A percentile compares a stretch with the other conserved stretches of the same genome.
Evolutionary conservation across 2,113 vertebrate species (phyloP).

Genomic region (Hiodon alosoides): DNA sequence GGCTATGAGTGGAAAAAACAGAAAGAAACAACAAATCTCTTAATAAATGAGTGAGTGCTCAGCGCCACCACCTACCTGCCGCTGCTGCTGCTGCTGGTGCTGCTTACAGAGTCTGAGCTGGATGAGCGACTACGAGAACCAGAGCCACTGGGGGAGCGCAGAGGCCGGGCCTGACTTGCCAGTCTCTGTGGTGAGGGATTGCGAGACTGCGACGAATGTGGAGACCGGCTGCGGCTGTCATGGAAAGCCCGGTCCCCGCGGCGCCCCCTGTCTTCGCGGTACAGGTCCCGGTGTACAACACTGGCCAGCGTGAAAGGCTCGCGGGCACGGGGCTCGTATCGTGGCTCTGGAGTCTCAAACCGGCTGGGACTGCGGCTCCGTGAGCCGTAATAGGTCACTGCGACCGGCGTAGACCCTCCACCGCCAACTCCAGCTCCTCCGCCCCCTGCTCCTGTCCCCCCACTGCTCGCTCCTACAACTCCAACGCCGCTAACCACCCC

Average conservation of each 20-base stretch:
- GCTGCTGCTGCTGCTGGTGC: constrained; percentile 94
- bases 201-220: constrained; percentile 86
- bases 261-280: constrained; percentile 86
- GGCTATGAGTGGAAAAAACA: not conserved
- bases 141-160: constrained; percentile 84
- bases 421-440: constrained; percentile 33
- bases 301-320: constrained; percentile 92
- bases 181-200: constrained; percentile 90
- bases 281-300: constrained; percentile 95
- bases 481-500: constrained; percentile 38
- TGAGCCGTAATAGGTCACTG: constrained; percentile 85
- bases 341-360: constrained; percentile 89
- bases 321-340: constrained; percentile 86
- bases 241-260: constrained; percentile 84
- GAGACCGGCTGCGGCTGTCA: constrained; percentile 90
- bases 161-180: constrained; percentile 78
- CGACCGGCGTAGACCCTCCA: constrained; percentile 45
- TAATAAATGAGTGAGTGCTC: not conserved
- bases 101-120: constrained; percentile 96
- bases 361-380: constrained; percentile 93
- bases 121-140: constrained; percentile 88
- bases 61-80: constrained; percentile 77
- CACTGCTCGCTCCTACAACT: constrained; percentile 58
- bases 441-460: constrained; percentile 67
- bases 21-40: not conserved